phyloP scores from a whole-genome alignment of 2,888 invertebrate species.

The Zeuzera pyrina region DNA sequence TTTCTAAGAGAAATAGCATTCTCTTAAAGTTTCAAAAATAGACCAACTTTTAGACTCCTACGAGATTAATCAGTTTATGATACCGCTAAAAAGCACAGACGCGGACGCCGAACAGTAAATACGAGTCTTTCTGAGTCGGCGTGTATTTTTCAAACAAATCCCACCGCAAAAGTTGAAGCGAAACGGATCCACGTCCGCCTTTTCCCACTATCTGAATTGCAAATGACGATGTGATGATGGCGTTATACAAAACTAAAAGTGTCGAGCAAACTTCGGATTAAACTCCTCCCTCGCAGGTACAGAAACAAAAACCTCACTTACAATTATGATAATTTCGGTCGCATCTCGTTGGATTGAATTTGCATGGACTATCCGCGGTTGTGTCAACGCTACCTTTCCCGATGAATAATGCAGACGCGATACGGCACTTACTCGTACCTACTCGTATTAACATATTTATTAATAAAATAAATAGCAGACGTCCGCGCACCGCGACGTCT shows the following conservation, averaged over 20 bases:
- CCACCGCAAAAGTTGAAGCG: conserved; percentile 48
- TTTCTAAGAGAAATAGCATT: no score
- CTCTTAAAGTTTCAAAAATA: no score
- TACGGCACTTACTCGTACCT: conserved; percentile 68
- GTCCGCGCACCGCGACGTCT: conserved; percentile 38
- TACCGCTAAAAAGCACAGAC: no score
- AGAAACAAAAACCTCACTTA: conserved; percentile 70
- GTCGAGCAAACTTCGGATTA: conserved; percentile 70
- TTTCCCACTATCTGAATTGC: conserved; percentile 69
- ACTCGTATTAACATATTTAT: conserved; percentile 69
- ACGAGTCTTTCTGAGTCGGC: no score
- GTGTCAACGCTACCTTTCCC: conserved; percentile 65
- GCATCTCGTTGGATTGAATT: conserved; percentile 69
- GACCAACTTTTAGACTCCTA: no score
- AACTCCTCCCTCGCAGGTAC: conserved; percentile 62
- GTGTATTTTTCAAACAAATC: conserved; percentile 65
- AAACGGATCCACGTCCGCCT: conserved; percentile 58
- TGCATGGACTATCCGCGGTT: conserved; percentile 68
- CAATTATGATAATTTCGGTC: conserved; percentile 70
- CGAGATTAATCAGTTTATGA: no score
- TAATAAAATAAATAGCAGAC: conserved; percentile 70
- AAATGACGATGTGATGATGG: conserved; percentile 64
- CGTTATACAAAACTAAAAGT: conserved; percentile 70
- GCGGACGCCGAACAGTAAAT: no score
- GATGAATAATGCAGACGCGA: conserved; percentile 63